Evolutionary conservation across 2,888 invertebrate species (phyloP).

Genomic region (Apamea anceps): DNA sequence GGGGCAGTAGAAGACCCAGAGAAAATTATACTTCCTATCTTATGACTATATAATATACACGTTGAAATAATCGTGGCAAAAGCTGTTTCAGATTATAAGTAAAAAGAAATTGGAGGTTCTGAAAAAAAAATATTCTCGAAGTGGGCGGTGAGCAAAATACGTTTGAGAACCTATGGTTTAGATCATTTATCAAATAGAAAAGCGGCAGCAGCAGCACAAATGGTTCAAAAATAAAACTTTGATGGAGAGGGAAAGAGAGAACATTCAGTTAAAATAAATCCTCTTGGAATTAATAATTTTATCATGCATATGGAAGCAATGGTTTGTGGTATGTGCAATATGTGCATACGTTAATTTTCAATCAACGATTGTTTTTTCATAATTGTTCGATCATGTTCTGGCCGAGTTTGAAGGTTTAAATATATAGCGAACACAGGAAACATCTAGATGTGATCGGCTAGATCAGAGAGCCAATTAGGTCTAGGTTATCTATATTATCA

Average conservation of each 20-base stretch:
- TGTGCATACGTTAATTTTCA: slow-evolving; percentile 29
- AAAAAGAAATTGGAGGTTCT: too few species aligned
- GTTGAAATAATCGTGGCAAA: too few species aligned
- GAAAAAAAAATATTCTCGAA: too few species aligned
- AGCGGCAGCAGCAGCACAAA: neutral
- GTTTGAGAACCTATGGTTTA: too few species aligned
- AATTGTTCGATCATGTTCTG: neutral
- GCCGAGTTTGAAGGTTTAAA: accelerated
- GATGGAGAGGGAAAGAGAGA: neutral
- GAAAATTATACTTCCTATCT: too few species aligned
- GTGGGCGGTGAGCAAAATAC: too few species aligned
- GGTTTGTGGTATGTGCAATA: slow-evolving; percentile 14
- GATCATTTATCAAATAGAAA: slow-evolving; percentile 22
- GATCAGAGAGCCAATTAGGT: neutral
- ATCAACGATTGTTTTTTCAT: slow-evolving; percentile 18
- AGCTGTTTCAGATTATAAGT: too few species aligned
- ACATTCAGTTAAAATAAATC: slow-evolving; percentile 21
- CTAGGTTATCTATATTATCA: neutral
- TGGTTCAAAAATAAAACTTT: slow-evolving; percentile 13
- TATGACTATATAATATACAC: too few species aligned
- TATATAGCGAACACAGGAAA: neutral
- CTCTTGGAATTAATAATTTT: slow-evolving; percentile 33
- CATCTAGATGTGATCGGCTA: neutral
- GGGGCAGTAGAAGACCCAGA: too few species aligned
- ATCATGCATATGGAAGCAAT: slow-evolving; percentile 42